These are phyloP conservation scores for Temnopleurus reevesii DNA, from an alignment of 53 echinoderm and acorn worm species.

Conservation along the genomic window DNA sequence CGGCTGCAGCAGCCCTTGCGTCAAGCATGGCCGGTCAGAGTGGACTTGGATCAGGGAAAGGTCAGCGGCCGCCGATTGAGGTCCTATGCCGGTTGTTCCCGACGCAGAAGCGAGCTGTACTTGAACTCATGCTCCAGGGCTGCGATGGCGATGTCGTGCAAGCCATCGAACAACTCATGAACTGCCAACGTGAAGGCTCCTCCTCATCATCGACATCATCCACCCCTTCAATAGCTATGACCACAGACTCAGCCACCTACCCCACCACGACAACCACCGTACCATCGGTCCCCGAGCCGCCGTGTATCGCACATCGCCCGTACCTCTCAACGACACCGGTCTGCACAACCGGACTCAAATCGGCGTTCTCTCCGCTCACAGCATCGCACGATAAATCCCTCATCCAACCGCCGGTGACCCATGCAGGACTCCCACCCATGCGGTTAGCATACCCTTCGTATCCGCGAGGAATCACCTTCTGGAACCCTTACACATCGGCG, in stretches of 20 bases:
- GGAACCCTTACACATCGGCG: conserved; percentile 91
- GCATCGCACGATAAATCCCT: conserved; percentile 65
- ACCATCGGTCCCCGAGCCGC: conserved; percentile 54
- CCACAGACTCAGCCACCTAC: conserved; percentile 55
- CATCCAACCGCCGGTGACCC: conserved; percentile 67
- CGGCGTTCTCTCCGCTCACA: conserved; percentile 94
- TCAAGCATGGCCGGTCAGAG: not conserved
- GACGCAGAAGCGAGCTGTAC: conserved; percentile 85
- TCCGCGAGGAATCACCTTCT: conserved; percentile 88
- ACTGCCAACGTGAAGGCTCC: conserved; percentile 68
- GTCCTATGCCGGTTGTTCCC: conserved; percentile 88
- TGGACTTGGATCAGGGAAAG: conserved; percentile 50
- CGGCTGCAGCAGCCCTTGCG: conserved; percentile 22
- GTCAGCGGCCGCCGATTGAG: conserved; percentile 80
- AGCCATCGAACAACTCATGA: conserved; percentile 95
- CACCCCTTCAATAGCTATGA: conserved; percentile 58
- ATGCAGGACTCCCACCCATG: conserved; percentile 77
- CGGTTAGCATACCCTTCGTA: conserved; percentile 93
- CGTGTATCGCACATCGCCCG: conserved; percentile 88
- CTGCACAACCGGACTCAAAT: conserved; percentile 83
- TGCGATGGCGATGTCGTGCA: conserved; percentile 94
- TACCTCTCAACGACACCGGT: conserved; percentile 77
- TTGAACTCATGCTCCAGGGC: conserved; percentile 88
- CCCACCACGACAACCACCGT: conserved; percentile 29
- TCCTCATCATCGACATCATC: conserved; percentile 49